phyloP scores from a whole-genome alignment of 2,797 vertebrate species.

The Danio kyathit region DNA sequence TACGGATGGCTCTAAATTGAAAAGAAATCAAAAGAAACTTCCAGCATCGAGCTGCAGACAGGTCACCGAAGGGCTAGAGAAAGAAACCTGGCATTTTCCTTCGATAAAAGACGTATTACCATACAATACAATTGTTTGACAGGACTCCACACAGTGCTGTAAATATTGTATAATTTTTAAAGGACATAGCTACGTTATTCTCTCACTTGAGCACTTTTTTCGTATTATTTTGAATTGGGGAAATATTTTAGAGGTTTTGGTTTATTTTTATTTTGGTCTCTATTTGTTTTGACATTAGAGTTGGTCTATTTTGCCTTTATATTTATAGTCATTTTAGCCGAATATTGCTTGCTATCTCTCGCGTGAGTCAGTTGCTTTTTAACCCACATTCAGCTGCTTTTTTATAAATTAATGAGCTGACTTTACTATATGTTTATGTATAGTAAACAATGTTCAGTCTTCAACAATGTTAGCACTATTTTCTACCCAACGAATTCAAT shows the following conservation, averaged over 20 bases:
- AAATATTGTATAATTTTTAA: slow-evolving; percentile 83
- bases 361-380: slow-evolving; percentile 55
- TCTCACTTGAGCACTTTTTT: slow-evolving; percentile 83
- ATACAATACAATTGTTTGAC: slow-evolving; percentile 64
- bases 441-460: slow-evolving; percentile 49
- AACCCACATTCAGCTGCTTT: slow-evolving; percentile 50
- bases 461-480: slow-evolving; percentile 56
- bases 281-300: slow-evolving; percentile 64
- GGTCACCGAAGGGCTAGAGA: slow-evolving; percentile 70
- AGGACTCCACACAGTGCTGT: slow-evolving; percentile 77
- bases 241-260: slow-evolving; percentile 62
- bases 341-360: slow-evolving; percentile 63
- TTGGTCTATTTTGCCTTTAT: slow-evolving; percentile 72
- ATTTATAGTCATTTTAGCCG: slow-evolving; percentile 68
- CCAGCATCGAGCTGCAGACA: slow-evolving; percentile 64
- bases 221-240: slow-evolving; percentile 68
- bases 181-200: slow-evolving; percentile 74
- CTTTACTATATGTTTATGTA: slow-evolving; percentile 52
- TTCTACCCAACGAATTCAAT: slow-evolving; percentile 46
- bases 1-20: slow-evolving; percentile 42
- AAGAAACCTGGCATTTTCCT: slow-evolving; percentile 75
- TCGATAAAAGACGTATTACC: slow-evolving; percentile 64
- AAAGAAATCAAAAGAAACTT: slow-evolving; percentile 56
- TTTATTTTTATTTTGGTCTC: slow-evolving; percentile 61
- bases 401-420: slow-evolving; percentile 46